phyloP scores from a whole-genome alignment of 1,140 invertebrate species.

The fruit fly (Drosophila melanogaster) region Release_6_plus_ISO1_MT NC_004354.4:20273001-20273500 shows the following conservation, averaged over 20 bases:
- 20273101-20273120: background rate
- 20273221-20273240: background rate
- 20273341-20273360: too few relatives aligned
- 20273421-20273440: constrained; percentile 18
- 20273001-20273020: background rate
- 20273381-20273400: too few relatives aligned
- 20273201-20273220: background rate
- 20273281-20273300: too few relatives aligned
- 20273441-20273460: constrained; percentile 20
- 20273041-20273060: constrained; percentile 5
- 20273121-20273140: background rate
- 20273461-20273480: constrained; percentile 17
- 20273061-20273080: background rate
- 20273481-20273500: constrained; percentile 54
- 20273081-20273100: background rate
- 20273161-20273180: background rate
- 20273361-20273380: too few relatives aligned
- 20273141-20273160: background rate
- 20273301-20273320: background rate
- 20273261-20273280: too few relatives aligned
- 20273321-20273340: too few relatives aligned
- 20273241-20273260: too few relatives aligned
- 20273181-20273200: background rate
- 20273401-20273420: background rate
- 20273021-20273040: background rate